These are phyloP conservation scores for Nomada lathburiana DNA, from an alignment of 2,888 invertebrate genomes.

Conservation along the genomic window DNA sequence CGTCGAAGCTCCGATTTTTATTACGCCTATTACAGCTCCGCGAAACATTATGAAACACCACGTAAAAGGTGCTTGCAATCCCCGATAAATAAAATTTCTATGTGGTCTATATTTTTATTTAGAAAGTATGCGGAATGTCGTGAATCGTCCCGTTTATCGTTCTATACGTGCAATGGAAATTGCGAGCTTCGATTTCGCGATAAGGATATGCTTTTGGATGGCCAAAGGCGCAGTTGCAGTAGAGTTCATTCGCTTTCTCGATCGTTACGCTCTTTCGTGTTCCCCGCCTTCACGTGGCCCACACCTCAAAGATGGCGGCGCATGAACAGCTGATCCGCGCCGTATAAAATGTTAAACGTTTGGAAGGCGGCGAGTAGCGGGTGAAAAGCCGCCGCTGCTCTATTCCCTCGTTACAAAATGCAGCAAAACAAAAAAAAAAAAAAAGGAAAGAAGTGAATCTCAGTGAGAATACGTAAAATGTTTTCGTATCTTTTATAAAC, in stretches of 20 bases:
- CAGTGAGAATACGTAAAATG: neutral
- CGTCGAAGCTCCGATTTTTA: slow-evolving; percentile 37
- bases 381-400: neutral
- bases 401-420: slow-evolving; percentile 8
- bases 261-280: slow-evolving; percentile 25
- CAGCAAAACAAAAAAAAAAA: neutral
- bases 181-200: slow-evolving; percentile 12
- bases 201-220: neutral
- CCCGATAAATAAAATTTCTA: slow-evolving; percentile 46
- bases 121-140: slow-evolving; percentile 39
- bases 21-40: slow-evolving; percentile 13
- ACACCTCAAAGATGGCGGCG: slow-evolving; percentile 24
- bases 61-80: slow-evolving; percentile 42
- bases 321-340: slow-evolving; percentile 40
- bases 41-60: slow-evolving; percentile 37
- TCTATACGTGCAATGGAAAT: slow-evolving; percentile 43
- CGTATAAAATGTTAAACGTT: neutral
- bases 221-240: neutral
- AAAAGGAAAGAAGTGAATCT: slow-evolving; percentile 1
- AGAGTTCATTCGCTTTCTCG: slow-evolving; percentile 42
- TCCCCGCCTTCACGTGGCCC: slow-evolving; percentile 27
- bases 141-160: slow-evolving; percentile 42
- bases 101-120: slow-evolving; percentile 59
- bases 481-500: slow-evolving; percentile 23
- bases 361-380: neutral